These are phyloP conservation scores for Epinotia bilunana DNA, from an alignment of 2,888 invertebrate genomes.

Conservation along the genomic window DNA sequence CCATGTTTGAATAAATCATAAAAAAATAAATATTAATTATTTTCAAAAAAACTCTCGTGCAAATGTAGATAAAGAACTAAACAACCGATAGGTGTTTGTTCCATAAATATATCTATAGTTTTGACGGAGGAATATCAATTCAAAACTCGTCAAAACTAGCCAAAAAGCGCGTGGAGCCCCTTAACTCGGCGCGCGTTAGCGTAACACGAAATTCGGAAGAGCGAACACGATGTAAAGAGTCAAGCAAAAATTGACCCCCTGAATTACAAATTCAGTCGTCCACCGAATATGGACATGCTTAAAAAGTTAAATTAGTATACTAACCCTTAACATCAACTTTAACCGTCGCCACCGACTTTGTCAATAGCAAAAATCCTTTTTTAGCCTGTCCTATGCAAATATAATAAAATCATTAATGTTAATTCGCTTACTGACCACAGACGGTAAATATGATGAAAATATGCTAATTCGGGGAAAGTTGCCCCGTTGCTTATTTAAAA, in stretches of 20 bases:
- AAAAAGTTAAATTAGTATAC: constrained; percentile 6
- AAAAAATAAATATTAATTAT: too few species aligned
- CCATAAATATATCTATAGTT: too few species aligned
- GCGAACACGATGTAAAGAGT: background rate
- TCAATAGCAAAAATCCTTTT: constrained; percentile 30
- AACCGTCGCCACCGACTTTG: constrained; percentile 8
- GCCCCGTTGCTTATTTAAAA: constrained; percentile 67
- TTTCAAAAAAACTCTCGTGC: too few species aligned
- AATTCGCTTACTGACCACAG: constrained; percentile 71
- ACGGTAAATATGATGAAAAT: constrained; percentile 72
- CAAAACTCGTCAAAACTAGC: too few species aligned
- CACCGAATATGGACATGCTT: background rate
- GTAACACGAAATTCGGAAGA: background rate
- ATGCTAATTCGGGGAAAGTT: constrained; percentile 70
- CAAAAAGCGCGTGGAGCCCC: too few species aligned
- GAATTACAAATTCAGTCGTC: background rate
- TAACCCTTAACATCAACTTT: background rate
- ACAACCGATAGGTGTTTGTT: too few species aligned
- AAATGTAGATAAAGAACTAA: too few species aligned
- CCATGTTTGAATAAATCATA: too few species aligned
- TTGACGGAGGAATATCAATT: too few species aligned
- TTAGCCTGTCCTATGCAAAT: constrained; percentile 62
- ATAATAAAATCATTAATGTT: constrained; percentile 75
- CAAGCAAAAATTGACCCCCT: background rate
- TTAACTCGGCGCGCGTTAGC: too few species aligned